Conservation (phyloP, 2,797 vertebrate species). For the Darevskia nairensis region DNA sequence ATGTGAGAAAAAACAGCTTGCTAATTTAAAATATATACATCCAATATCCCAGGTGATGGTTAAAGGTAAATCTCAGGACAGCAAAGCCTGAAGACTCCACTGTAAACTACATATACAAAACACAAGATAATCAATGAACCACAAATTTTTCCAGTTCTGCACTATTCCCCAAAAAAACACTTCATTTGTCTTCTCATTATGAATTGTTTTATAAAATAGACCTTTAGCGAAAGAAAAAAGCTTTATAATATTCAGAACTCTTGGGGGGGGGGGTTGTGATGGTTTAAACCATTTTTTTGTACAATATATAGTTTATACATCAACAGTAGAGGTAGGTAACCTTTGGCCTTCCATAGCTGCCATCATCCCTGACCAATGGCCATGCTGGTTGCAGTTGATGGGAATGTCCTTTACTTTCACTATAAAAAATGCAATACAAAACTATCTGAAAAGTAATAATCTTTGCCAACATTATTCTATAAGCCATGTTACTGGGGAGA, state of each 20-base stretch:
- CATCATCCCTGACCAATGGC: too few relatives aligned
- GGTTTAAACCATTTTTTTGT: not conserved
- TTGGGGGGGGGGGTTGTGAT: not conserved
- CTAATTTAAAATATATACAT: too few relatives aligned
- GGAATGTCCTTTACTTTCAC: not conserved
- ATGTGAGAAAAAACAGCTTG: too few relatives aligned
- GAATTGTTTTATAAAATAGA: not conserved
- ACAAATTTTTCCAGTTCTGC: not conserved
- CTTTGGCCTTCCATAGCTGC: too few relatives aligned
- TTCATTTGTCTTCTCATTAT: not conserved
- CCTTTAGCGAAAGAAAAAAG: not conserved
- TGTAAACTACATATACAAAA: not conserved
- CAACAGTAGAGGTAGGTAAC: not conserved
- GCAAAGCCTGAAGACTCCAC: not conserved
- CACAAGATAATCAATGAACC: not conserved
- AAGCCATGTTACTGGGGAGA: not conserved
- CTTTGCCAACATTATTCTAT: conserved; percentile 11
- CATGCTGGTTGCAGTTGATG: too few relatives aligned
- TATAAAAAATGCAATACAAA: not conserved
- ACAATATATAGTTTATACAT: not conserved
- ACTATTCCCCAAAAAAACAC: not conserved
- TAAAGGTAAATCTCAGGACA: not conserved
- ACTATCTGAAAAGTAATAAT: not conserved
- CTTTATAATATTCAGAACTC: not conserved
- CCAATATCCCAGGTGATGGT: not conserved